phyloP scores from a whole-genome alignment of 2,797 vertebrate genomes.

The Phrynocephalus vlangalii region DNA sequence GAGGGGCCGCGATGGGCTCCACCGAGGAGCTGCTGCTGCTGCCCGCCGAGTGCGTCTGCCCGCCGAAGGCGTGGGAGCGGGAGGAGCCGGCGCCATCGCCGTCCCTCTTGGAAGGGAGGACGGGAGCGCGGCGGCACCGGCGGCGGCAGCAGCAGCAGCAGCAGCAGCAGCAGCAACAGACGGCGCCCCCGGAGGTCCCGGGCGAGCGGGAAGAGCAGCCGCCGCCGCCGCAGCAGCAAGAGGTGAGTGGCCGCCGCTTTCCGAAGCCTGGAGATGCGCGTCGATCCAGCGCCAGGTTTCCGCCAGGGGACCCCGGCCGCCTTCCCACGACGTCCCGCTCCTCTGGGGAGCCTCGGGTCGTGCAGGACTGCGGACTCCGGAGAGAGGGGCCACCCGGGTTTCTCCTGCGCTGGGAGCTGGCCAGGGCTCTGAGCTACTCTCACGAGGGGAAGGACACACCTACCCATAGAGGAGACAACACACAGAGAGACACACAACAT shows the following conservation, averaged over 20 bases:
- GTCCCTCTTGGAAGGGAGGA: background rate
- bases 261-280: too few relatives aligned
- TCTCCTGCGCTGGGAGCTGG: too few relatives aligned
- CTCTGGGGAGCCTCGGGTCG: too few relatives aligned
- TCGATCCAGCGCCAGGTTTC: too few relatives aligned
- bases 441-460: background rate
- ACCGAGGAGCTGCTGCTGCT: slow-evolving; percentile 17
- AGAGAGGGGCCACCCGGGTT: too few relatives aligned
- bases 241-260: background rate
- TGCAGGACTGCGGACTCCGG: too few relatives aligned
- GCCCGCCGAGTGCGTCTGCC: background rate
- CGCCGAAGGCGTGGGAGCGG: background rate
- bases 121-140: background rate
- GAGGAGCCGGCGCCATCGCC: slow-evolving; percentile 12
- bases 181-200: background rate
- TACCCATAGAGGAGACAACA: background rate
- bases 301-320: too few relatives aligned
- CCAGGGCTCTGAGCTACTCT: background rate
- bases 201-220: background rate
- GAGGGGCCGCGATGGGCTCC: slow-evolving; percentile 9
- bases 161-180: background rate
- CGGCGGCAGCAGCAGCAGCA: background rate
- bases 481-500: too few relatives aligned
- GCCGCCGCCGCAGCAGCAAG: background rate
- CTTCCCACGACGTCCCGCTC: too few relatives aligned